A percentile compares a stretch with the other conserved stretches of the same genome.
These are phyloP conservation scores for Tragelaphus buxtoni DNA, from an alignment of 2,113 vertebrate species.

Conservation along the genomic window DNA sequence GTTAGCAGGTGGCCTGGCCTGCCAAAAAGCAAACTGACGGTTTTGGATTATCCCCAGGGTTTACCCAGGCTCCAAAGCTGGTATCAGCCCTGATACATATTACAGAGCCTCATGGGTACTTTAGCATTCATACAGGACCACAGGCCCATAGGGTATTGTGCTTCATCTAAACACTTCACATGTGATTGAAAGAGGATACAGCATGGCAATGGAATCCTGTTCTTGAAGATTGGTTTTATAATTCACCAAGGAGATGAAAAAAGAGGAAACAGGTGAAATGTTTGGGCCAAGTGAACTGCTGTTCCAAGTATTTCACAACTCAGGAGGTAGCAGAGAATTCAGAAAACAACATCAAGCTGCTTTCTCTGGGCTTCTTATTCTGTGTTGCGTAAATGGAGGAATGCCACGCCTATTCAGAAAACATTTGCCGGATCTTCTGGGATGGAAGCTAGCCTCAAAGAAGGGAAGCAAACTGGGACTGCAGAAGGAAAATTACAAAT, in stretches of 20 bases:
- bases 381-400: background rate
- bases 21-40: constrained; percentile 13
- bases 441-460: background rate
- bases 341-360: constrained; percentile 42
- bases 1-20: constrained; percentile 45
- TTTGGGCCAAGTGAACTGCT: constrained; percentile 19
- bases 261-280: constrained; percentile 64
- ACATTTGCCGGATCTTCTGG: background rate
- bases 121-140: background rate
- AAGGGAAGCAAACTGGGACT: background rate
- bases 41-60: background rate
- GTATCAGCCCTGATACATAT: background rate
- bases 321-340: constrained; percentile 30
- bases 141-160: background rate
- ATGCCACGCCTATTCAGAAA: constrained; percentile 2
- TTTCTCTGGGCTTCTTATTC: background rate
- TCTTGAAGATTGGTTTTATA: constrained; percentile 1
- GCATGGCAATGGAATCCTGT: background rate
- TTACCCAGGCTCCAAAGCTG: constrained; percentile 38
- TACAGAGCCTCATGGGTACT: background rate
- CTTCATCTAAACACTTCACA: background rate
- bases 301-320: constrained; percentile 58
- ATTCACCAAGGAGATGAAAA: constrained; percentile 28
- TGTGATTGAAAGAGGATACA: background rate
- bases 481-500: constrained; percentile 26